Percentiles rank a stretch among this genome's conserved stretches.
Evolutionary conservation across 2,113 vertebrate species (phyloP).

Genomic region (Pseudorasbora parva): DNA sequence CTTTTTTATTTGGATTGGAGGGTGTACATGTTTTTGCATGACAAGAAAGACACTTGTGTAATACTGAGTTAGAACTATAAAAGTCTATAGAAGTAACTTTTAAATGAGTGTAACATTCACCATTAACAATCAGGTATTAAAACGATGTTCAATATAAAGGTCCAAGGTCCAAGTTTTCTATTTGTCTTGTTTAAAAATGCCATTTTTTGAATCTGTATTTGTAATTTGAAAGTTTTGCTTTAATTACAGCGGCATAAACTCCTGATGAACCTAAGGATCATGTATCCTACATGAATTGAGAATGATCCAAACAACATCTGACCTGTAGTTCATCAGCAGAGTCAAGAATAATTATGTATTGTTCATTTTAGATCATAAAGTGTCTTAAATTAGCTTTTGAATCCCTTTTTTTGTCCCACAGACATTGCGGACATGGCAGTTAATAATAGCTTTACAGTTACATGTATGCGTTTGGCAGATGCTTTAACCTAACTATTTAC

Average conservation of each 20-base stretch:
- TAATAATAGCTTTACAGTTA: background rate
- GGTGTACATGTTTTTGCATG: background rate
- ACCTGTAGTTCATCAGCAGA: background rate
- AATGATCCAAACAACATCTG: background rate
- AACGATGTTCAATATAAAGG: background rate
- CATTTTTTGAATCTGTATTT: too few species aligned
- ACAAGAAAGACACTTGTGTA: too few species aligned
- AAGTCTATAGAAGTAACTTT: background rate
- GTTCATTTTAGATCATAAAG: background rate
- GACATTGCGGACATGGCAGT: too few species aligned
- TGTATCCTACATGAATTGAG: background rate
- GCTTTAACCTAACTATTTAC: background rate
- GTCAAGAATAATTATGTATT: background rate
- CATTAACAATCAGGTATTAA: background rate
- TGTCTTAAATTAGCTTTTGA: background rate
- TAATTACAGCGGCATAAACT: too few species aligned
- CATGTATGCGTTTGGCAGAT: background rate
- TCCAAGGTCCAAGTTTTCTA: too few species aligned
- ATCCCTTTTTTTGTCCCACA: background rate
- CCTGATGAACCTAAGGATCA: too few species aligned
- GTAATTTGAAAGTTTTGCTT: too few species aligned
- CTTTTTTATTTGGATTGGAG: background rate
- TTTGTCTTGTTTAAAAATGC: too few species aligned
- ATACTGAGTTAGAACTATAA: background rate
- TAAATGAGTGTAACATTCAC: background rate